phyloP scores from a whole-genome alignment of 2,797 vertebrate genomes.

The Cyprinodon diabolis region DNA sequence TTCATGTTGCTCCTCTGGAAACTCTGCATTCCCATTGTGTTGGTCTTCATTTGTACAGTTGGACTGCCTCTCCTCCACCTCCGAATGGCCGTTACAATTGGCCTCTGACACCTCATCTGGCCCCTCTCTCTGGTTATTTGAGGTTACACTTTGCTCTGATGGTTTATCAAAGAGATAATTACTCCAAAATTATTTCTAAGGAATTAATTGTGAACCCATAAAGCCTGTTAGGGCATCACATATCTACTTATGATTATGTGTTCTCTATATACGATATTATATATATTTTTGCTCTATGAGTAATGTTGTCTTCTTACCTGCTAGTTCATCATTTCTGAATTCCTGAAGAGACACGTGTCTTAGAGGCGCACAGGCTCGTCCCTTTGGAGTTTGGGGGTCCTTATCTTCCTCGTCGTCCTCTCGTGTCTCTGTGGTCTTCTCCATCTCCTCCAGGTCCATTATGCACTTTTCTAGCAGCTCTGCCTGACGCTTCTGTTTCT shows the following conservation, averaged over 20 bases:
- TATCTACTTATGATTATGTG: background rate
- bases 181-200: background rate
- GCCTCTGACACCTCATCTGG: conserved; percentile 77
- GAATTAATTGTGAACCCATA: background rate
- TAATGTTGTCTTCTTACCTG: conserved; percentile 55
- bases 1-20: conserved; percentile 40
- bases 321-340: conserved; percentile 67
- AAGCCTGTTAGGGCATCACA: background rate
- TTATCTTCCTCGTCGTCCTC: conserved; percentile 83
- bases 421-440: conserved; percentile 84
- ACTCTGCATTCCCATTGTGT: conserved; percentile 77
- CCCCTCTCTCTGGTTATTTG: conserved; percentile 65
- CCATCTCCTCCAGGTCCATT: conserved; percentile 95
- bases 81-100: conserved; percentile 90
- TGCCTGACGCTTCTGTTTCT: conserved; percentile 97
- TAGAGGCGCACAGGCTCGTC: conserved; percentile 74
- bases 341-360: conserved; percentile 84
- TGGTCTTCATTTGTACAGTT: conserved; percentile 75
- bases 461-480: conserved; percentile 96
- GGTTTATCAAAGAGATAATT: background rate
- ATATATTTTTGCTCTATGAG: no score
- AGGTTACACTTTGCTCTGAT: conserved; percentile 55
- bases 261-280: background rate
- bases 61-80: conserved; percentile 55
- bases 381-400: conserved; percentile 78